Evolutionary conservation across 1,140 invertebrate genomes (phyloP), one percentile per base, ranked within the genome.

Genomic region (Phortica variegata): DNA sequence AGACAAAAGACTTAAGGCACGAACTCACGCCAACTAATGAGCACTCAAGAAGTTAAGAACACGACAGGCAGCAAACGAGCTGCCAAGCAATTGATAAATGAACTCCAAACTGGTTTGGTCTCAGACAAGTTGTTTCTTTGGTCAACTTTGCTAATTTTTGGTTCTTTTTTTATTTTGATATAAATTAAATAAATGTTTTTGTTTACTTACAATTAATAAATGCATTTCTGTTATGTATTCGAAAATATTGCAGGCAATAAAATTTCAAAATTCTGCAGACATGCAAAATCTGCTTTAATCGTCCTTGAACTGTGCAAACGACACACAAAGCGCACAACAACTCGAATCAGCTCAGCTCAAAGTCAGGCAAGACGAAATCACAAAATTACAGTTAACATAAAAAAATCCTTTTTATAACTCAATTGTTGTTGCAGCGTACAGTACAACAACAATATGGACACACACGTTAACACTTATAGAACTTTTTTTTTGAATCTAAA

Each of bases 271-370:
- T 61, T 58, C 58, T 32, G 23, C 33, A 34, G 12, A 4, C 7
- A 34, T n/a, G 33, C 33, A 12, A 6, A 7, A n/a, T 33, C 21
- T 34, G n/a, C 23, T 46, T 9, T 13, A n/a, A 21, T 15, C 29
- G 44, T 46, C 33, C 44, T 66, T 65, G 62, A 65, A 66, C 61
- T 66, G n/a, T n/a, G 62, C 44, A 46, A 62, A 66, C 49, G 44
- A 57, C 34, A 46, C 19, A 52, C 50, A 43, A 52, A 40, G 15
- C 54, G 33, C 33, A 34, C 12, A 34, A 34, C 12, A 34, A 34
- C 8, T 10, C 12, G 12, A 54, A 37, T 20, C n/a, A n/a, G n/a
- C n/a, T n/a, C n/a, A n/a, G n/a, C n/a, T n/a, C n/a, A n/a, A n/a
- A n/a, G n/a, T n/a, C n/a, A n/a, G n/a, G n/a, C n/a, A n/a, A n/a